A percentile compares a stretch with the other conserved stretches of the same genome.
These are phyloP conservation scores for Penaeus japonicus DNA, from an alignment of 1,140 invertebrate genomes.

Conservation along the genomic window DNA sequence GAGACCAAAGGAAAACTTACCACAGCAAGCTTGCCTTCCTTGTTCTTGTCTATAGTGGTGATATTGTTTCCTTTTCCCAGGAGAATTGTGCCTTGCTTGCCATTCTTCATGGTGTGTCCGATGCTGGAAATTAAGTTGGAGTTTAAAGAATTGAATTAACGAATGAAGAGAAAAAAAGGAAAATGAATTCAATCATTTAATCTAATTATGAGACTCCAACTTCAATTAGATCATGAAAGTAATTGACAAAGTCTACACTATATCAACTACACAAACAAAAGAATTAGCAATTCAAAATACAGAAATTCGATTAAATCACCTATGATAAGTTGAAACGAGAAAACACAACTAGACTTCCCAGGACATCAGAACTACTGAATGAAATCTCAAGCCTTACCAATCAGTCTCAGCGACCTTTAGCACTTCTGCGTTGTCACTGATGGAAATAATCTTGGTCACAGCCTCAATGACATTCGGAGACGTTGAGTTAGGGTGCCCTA, in stretches of 20 bases:
- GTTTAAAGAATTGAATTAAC: not conserved
- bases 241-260: not conserved
- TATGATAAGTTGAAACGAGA: no score
- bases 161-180: not conserved
- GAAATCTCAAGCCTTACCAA: constrained; percentile 70
- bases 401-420: constrained; percentile 78
- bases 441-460: constrained; percentile 80
- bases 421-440: constrained; percentile 74
- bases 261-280: not conserved
- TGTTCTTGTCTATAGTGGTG: constrained; percentile 79
- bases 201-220: not conserved
- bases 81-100: constrained; percentile 81
- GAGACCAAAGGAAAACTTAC: constrained; percentile 68
- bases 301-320: no score
- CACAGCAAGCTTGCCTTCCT: constrained; percentile 81
- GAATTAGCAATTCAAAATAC: not conserved
- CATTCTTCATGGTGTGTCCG: constrained; percentile 78
- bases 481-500: constrained; percentile 86
- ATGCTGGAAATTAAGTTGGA: constrained; percentile 70
- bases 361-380: no score
- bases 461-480: constrained; percentile 83
- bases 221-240: not conserved
- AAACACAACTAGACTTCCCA: no score
- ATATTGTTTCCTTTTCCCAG: constrained; percentile 74
- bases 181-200: not conserved